These are phyloP conservation scores for Volucella bombylans DNA, from an alignment of 2,888 invertebrate genomes.

Conservation along the genomic window DNA sequence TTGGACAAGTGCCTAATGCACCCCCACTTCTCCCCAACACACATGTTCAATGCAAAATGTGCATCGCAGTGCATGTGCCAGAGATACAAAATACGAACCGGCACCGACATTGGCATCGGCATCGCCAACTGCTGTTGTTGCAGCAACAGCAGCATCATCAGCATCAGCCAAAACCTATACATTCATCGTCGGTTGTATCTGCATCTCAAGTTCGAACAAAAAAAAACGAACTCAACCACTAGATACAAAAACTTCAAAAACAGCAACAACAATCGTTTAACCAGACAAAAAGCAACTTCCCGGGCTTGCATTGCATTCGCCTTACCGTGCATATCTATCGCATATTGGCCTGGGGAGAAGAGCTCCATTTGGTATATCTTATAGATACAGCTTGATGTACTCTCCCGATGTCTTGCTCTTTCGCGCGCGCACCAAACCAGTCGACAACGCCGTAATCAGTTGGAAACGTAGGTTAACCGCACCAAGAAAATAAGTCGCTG, in stretches of 20 bases:
- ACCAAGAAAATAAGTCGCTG: slow-evolving; percentile 76
- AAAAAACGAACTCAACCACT: slow-evolving; percentile 57
- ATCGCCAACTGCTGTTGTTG: no score
- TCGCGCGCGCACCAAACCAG: slow-evolving; percentile 70
- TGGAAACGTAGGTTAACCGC: slow-evolving; percentile 72
- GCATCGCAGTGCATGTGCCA: slow-evolving; percentile 64
- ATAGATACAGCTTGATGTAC: slow-evolving; percentile 73
- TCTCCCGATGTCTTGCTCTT: slow-evolving; percentile 69
- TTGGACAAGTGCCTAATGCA: slow-evolving; percentile 71
- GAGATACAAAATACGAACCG: slow-evolving; percentile 64
- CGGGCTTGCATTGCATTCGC: slow-evolving; percentile 67
- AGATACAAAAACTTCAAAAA: slow-evolving; percentile 41
- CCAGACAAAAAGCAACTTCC: slow-evolving; percentile 72
- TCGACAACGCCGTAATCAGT: slow-evolving; percentile 72
- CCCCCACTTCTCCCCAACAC: slow-evolving; percentile 33
- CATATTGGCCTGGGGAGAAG: slow-evolving; percentile 58
- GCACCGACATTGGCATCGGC: slow-evolving; percentile 24
- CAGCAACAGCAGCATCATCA: neutral
- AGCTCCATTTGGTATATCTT: slow-evolving; percentile 68
- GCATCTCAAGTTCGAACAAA: slow-evolving; percentile 70
- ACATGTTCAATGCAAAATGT: slow-evolving; percentile 47
- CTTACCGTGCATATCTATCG: slow-evolving; percentile 53
- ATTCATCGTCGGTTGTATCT: slow-evolving; percentile 59
- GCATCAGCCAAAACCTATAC: slow-evolving; percentile 29
- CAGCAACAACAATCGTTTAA: slow-evolving; percentile 59